A percentile compares a stretch with the other conserved stretches of the same genome.
Conservation (phyloP, 1,140 invertebrate species). For the Sycobia sp. region DNA sequence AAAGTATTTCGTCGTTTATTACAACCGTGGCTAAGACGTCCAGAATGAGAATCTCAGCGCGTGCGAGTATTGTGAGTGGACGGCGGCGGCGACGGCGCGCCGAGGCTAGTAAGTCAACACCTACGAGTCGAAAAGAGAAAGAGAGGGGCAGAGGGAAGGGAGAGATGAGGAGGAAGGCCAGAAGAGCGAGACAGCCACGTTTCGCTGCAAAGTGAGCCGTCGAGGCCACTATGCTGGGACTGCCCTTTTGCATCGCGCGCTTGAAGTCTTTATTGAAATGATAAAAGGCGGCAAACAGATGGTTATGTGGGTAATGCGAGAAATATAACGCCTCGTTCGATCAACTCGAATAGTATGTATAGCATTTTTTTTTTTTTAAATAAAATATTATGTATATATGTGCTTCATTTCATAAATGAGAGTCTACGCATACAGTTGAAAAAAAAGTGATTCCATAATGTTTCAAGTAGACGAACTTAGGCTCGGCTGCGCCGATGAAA, state of each 20-base stretch:
- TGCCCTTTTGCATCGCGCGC: slow-evolving; percentile 20
- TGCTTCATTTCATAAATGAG: no score
- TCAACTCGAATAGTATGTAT: no score
- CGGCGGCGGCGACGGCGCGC: no score
- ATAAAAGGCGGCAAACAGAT: no score
- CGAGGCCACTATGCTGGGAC: slow-evolving; percentile 13
- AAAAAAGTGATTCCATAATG: no score
- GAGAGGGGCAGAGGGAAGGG: neutral
- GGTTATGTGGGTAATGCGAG: no score
- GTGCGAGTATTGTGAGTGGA: slow-evolving; percentile 2
- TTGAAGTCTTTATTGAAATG: slow-evolving; percentile 11
- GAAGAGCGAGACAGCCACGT: neutral
- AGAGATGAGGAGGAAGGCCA: neutral
- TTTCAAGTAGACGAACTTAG: no score
- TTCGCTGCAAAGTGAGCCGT: slow-evolving; percentile 22
- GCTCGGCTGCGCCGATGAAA: no score
- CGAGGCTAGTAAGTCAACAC: slow-evolving; percentile 32
- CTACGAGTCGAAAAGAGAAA: slow-evolving; percentile 5
- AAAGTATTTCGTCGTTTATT: slow-evolving; percentile 25
- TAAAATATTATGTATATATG: no score
- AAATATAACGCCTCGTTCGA: no score
- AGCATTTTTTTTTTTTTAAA: no score
- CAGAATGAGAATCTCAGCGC: slow-evolving; percentile 30
- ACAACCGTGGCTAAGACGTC: slow-evolving; percentile 31
- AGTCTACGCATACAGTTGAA: no score